Percentiles rank a stretch among this genome's conserved stretches.
Evolutionary conservation across 2,888 invertebrate genomes (phyloP).

Genomic region (Pheosia tremula): DNA sequence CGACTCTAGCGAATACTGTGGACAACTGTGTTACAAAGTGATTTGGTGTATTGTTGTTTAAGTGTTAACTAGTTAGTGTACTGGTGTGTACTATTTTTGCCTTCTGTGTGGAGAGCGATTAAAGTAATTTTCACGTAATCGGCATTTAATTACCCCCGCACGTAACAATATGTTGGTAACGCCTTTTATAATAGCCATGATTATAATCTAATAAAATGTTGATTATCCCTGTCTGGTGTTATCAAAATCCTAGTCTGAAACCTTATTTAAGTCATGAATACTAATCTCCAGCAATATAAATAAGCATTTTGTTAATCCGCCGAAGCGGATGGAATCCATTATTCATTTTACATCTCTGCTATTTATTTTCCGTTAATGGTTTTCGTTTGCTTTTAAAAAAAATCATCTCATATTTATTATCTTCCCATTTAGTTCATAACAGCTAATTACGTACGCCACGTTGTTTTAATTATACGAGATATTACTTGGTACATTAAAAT

Average conservation of each 20-base stretch:
- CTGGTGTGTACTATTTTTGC: too few relatives aligned
- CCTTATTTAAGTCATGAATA: conserved; percentile 7
- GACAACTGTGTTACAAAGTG: too few relatives aligned
- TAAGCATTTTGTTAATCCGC: conserved; percentile 17
- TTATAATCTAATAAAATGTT: background rate
- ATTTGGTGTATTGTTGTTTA: too few relatives aligned
- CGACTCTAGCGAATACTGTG: too few relatives aligned
- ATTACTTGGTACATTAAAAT: too few relatives aligned
- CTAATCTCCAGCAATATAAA: conserved; percentile 11
- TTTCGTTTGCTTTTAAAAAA: background rate
- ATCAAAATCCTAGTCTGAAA: background rate
- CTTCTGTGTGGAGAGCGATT: too few relatives aligned
- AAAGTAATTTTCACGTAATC: too few relatives aligned
- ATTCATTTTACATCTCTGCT: conserved; percentile 4
- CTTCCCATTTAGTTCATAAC: background rate
- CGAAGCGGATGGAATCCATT: conserved; percentile 10
- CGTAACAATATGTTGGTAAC: too few relatives aligned
- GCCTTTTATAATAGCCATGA: too few relatives aligned
- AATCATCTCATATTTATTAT: background rate
- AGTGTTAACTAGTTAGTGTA: too few relatives aligned
- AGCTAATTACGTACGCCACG: background rate
- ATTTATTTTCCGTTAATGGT: background rate
- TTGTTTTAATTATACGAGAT: too few relatives aligned
- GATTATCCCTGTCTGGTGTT: background rate
- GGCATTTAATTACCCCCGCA: too few relatives aligned